A percentile compares a stretch with the other conserved stretches of the same genome.
These are phyloP conservation scores for Netta rufina DNA, from an alignment of 2,797 vertebrate species.

Conservation along the genomic window DNA sequence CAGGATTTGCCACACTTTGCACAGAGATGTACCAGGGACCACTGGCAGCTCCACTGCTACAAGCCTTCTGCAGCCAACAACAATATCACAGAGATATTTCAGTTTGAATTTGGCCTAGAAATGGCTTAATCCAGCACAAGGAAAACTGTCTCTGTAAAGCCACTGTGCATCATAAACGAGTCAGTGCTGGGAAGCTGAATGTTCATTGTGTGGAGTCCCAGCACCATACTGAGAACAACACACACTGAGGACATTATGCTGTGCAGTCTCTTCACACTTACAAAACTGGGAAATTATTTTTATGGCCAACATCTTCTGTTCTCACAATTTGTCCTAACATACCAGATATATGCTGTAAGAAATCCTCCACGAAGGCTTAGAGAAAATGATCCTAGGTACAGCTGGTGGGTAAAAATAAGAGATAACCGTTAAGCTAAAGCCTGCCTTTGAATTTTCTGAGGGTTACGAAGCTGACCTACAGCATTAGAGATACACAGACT, in stretches of 20 bases:
- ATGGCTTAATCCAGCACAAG: background rate
- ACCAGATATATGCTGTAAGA: background rate
- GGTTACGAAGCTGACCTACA: background rate
- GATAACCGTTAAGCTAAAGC: background rate
- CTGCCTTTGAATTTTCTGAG: background rate
- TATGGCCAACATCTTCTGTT: constrained; percentile 22
- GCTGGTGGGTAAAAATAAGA: background rate
- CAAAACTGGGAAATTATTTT: constrained; percentile 29
- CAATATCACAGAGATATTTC: background rate
- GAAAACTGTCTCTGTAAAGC: constrained; percentile 11
- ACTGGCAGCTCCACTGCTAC: background rate
- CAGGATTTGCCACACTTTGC: background rate
- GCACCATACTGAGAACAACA: background rate
- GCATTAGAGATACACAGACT: background rate
- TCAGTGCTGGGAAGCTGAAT: background rate
- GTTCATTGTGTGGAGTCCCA: background rate
- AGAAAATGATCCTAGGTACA: background rate
- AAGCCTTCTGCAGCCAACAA: background rate
- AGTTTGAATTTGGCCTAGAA: background rate
- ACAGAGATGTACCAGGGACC: background rate
- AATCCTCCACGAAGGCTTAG: background rate
- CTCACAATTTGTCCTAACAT: background rate
- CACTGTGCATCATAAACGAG: background rate
- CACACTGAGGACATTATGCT: background rate
- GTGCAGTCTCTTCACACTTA: background rate